A percentile compares a stretch with the other conserved stretches of the same genome.
These are phyloP conservation scores for Nanger granti DNA, from an alignment of 2,113 vertebrate genomes.

Conservation along the genomic window DNA sequence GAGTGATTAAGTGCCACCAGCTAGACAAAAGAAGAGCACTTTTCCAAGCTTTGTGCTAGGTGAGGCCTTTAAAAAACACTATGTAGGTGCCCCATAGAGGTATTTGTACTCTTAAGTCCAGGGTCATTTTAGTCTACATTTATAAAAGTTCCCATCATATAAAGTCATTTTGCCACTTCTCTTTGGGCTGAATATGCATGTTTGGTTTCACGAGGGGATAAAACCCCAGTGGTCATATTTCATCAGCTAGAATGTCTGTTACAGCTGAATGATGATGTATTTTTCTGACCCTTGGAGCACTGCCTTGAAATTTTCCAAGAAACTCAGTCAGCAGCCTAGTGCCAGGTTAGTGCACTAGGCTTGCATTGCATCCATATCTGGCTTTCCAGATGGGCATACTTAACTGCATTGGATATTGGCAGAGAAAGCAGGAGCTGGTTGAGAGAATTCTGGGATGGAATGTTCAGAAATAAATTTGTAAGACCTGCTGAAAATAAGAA, in stretches of 20 bases:
- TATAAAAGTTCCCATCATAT: neutral
- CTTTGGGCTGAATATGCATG: conserved; percentile 3
- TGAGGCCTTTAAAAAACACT: neutral
- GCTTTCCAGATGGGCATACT: neutral
- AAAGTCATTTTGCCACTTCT: neutral
- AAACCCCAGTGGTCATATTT: neutral
- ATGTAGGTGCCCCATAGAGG: neutral
- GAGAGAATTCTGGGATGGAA: neutral
- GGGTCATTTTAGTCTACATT: neutral
- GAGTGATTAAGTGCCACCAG: neutral
- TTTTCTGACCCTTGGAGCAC: neutral
- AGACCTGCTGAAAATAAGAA: neutral
- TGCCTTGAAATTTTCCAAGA: neutral
- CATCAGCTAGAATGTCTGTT: conserved; percentile 13
- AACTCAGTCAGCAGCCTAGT: neutral
- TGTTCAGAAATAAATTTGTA: neutral
- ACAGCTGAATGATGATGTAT: conserved; percentile 1
- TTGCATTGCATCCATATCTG: neutral
- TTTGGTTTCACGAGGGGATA: conserved; percentile 18
- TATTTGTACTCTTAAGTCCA: neutral
- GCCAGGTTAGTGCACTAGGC: neutral
- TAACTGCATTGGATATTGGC: neutral
- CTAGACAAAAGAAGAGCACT: neutral
- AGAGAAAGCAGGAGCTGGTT: neutral
- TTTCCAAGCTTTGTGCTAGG: neutral